Conservation (phyloP, 1,140 invertebrate species). For the Drosophila erecta region DNA sequence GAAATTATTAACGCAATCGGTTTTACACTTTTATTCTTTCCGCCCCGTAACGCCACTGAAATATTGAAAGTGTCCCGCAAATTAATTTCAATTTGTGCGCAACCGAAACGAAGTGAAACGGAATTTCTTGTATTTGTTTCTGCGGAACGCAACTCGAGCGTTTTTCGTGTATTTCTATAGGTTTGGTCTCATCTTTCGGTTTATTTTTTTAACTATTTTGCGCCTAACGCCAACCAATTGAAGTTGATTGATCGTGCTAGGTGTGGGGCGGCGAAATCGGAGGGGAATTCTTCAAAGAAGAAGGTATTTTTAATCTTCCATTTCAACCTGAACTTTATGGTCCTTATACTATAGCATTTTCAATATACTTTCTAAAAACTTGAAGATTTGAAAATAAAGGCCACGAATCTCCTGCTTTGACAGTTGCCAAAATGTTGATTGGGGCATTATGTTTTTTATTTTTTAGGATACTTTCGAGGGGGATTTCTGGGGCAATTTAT, state of each 20-base stretch:
- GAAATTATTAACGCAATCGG: conserved; percentile 77
- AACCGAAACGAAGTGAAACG: conserved; percentile 37
- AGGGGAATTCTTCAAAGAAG: conserved; percentile 13
- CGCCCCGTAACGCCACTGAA: conserved; percentile 46
- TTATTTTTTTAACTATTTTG: conserved; percentile 64
- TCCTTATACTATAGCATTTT: background rate
- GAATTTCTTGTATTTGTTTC: conserved; percentile 70
- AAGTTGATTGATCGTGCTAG: conserved; percentile 73
- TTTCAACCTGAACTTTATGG: too few relatives aligned
- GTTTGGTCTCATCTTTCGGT: conserved; percentile 38
- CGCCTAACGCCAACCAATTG: conserved; percentile 74
- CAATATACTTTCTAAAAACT: background rate
- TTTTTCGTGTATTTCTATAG: conserved; percentile 39
- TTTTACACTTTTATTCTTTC: conserved; percentile 38
- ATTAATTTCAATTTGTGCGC: conserved; percentile 77
- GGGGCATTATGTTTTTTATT: conserved; percentile 3
- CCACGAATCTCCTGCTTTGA: conserved; percentile 27
- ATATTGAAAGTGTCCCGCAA: conserved; percentile 79
- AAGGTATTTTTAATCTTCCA: conserved; percentile 22
- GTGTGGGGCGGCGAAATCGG: conserved; percentile 16
- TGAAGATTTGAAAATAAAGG: conserved; percentile 10
- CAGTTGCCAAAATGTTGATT: conserved; percentile 24
- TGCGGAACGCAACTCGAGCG: conserved; percentile 44
- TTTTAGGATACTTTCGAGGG: background rate
- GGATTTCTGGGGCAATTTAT: conserved; percentile 52